Evolutionary conservation across 92 coral and sea anemone genomes (phyloP).

Genomic region (Chrysogorgia sp.): DNA sequence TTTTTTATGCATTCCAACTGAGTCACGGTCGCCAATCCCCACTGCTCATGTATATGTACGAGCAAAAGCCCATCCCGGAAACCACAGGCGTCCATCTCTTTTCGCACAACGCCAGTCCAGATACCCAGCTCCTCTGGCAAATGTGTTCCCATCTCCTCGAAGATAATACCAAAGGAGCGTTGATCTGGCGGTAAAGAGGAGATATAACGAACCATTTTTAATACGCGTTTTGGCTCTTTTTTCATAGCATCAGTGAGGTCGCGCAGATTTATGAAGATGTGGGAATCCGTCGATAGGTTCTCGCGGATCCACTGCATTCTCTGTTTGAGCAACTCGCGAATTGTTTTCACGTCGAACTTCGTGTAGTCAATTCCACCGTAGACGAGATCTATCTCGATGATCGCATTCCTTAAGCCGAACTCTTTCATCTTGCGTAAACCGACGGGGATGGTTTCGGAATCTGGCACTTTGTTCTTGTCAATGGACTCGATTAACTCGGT

Average conservation of each 20-base stretch:
- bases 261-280: constrained; percentile 51
- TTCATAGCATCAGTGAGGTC: constrained; percentile 61
- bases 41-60: constrained; percentile 73
- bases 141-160: constrained; percentile 66
- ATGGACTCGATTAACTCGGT: constrained; percentile 56
- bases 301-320: constrained; percentile 66
- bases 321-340: constrained; percentile 49
- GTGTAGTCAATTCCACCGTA: constrained; percentile 50
- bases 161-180: constrained; percentile 64
- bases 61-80: constrained; percentile 59
- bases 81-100: constrained; percentile 65
- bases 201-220: constrained; percentile 44
- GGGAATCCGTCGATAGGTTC: constrained; percentile 60
- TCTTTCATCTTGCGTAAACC: constrained; percentile 55
- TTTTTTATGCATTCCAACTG: constrained; percentile 66
- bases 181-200: constrained; percentile 53
- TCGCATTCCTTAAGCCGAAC: constrained; percentile 48
- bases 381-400: constrained; percentile 62
- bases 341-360: constrained; percentile 48
- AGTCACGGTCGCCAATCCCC: constrained; percentile 58
- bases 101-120: constrained; percentile 66
- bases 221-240: constrained; percentile 43
- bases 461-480: constrained; percentile 32
- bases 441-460: constrained; percentile 47
- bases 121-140: constrained; percentile 72